These are phyloP conservation scores for Natrix natrix DNA, from an alignment of 2,797 vertebrate species.

Conservation along the genomic window DNA sequence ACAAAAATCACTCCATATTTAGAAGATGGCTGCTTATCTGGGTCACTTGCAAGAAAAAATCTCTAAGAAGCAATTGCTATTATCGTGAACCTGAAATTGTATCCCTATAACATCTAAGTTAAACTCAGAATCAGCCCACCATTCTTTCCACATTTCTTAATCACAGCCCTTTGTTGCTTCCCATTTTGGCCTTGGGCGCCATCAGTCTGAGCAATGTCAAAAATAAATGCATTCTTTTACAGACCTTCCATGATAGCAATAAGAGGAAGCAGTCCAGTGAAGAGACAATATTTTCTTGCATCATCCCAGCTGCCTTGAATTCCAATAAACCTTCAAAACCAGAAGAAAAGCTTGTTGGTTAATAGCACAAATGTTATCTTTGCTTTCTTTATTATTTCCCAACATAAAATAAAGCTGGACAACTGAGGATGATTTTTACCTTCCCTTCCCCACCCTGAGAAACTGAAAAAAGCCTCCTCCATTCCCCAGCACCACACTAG, in stretches of 20 bases:
- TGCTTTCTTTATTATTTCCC: neutral
- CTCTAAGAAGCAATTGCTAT: neutral
- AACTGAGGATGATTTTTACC: conserved; percentile 92
- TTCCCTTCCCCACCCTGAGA: conserved; percentile 72
- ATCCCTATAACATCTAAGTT: neutral
- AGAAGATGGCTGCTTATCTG: neutral
- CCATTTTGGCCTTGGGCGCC: too few species aligned
- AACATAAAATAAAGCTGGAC: conserved; percentile 90
- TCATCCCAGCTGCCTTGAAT: neutral
- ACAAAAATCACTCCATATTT: neutral
- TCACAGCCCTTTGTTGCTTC: neutral
- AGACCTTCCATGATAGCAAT: neutral
- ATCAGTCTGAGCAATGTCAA: neutral
- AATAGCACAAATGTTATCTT: neutral
- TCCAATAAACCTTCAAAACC: neutral
- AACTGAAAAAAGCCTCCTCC: accelerated
- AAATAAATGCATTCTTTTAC: neutral
- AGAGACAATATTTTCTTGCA: neutral
- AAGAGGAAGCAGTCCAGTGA: neutral
- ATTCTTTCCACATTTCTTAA: neutral
- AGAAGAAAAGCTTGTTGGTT: neutral
- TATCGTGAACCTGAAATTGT: neutral
- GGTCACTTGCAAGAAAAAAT: neutral
- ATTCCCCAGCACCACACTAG: conserved; percentile 33
- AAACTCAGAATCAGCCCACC: neutral